Conservation (phyloP, 2,888 invertebrate species). For the Stenodema calcarata region DNA sequence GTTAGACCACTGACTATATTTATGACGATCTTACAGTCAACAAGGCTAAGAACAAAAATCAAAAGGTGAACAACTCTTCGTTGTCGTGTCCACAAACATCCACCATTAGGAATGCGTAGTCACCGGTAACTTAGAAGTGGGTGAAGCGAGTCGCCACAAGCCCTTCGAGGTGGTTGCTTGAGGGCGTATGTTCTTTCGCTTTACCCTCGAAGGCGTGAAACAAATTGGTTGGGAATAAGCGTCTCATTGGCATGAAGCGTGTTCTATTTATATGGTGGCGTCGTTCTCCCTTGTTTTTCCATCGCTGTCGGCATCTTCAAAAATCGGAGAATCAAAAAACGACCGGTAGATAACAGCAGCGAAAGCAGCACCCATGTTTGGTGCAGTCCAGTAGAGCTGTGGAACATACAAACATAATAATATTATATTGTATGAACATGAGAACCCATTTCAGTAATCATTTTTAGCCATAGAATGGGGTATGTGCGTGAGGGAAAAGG, state of each 20-base stretch:
- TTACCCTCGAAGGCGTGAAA: background rate
- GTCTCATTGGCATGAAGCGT: background rate
- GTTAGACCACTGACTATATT: too few species aligned
- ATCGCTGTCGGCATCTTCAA: slow-evolving; percentile 27
- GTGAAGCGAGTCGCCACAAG: background rate
- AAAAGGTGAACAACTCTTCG: too few species aligned
- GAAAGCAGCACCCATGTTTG: slow-evolving; percentile 63
- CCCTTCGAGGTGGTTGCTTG: background rate
- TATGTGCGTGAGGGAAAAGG: too few species aligned
- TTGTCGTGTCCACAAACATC: too few species aligned
- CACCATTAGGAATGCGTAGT: too few species aligned
- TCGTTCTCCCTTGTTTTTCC: slow-evolving; percentile 3
- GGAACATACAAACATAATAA: background rate
- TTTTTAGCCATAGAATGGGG: background rate
- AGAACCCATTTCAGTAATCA: background rate
- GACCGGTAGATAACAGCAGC: slow-evolving; percentile 63
- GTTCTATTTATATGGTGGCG: background rate
- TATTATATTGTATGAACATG: background rate
- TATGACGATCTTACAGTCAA: too few species aligned
- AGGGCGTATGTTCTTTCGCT: background rate
- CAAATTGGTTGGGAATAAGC: background rate
- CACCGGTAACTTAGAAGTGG: too few species aligned
- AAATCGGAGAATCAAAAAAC: slow-evolving; percentile 49
- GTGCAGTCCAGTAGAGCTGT: slow-evolving; percentile 74
- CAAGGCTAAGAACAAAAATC: too few species aligned